Conservation (phyloP, 1,140 invertebrate species). For the Pseudomyrmex cubaensis region DNA sequence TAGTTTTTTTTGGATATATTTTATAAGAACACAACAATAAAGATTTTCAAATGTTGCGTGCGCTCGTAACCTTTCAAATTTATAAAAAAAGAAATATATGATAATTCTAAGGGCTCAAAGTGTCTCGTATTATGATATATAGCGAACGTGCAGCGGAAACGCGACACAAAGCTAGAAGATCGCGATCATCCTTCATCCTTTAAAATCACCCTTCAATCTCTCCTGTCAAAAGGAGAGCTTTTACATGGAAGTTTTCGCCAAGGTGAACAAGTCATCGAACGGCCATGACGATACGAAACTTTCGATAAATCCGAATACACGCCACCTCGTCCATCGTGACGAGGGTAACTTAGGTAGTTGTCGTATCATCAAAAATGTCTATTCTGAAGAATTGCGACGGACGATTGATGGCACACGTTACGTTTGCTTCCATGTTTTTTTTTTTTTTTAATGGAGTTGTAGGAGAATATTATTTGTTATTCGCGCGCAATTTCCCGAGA, state of each 20-base stretch:
- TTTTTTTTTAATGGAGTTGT: too few species aligned
- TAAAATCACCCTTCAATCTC: conserved; percentile 54
- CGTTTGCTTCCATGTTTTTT: too few species aligned
- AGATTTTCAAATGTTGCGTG: background rate
- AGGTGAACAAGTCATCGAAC: conserved; percentile 41
- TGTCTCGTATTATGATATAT: conserved; percentile 31
- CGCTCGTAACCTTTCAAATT: background rate
- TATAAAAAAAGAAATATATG: conserved; percentile 3
- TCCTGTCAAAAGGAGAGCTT: conserved; percentile 28
- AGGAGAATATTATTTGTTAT: too few species aligned
- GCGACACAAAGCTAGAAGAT: conserved; percentile 26
- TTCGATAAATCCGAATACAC: conserved; percentile 30
- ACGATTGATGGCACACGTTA: background rate
- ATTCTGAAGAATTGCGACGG: background rate
- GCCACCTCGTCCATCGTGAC: background rate
- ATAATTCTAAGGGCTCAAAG: conserved; percentile 17
- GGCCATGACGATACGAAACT: conserved; percentile 30
- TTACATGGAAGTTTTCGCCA: conserved; percentile 1
- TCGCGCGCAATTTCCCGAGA: too few species aligned
- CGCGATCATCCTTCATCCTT: conserved; percentile 43
- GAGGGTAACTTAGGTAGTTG: conserved; percentile 15
- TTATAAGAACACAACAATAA: conserved; percentile 23
- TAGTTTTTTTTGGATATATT: background rate
- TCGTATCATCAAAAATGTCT: conserved; percentile 5
- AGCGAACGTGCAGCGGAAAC: conserved; percentile 24